Conservation (phyloP, 2,113 vertebrate genomes). For the Triplophysa siluroides region DNA sequence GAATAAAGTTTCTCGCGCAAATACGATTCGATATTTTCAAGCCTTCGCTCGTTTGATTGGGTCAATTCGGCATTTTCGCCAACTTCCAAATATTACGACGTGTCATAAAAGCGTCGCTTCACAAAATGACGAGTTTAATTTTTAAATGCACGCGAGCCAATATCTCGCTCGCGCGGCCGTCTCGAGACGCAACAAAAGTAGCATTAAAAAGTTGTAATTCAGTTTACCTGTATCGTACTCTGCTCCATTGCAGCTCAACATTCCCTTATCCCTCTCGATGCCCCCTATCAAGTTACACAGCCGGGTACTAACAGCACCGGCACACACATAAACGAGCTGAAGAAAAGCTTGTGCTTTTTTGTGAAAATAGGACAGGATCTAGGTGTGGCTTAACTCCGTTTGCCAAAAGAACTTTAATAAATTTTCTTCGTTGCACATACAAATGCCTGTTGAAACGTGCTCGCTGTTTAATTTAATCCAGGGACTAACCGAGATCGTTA, state of each 20-base stretch:
- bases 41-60: constrained; percentile 59
- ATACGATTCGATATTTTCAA: constrained; percentile 70
- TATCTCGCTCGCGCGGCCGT: background rate
- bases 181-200: constrained; percentile 54
- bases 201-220: constrained; percentile 59
- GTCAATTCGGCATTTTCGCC: constrained; percentile 69
- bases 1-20: constrained; percentile 66
- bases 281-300: constrained; percentile 80
- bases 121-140: constrained; percentile 30
- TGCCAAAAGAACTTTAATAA: constrained; percentile 58
- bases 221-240: constrained; percentile 81
- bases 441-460: constrained; percentile 23
- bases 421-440: constrained; percentile 1
- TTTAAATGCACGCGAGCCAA: background rate
- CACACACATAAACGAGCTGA: constrained; percentile 73
- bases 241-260: constrained; percentile 82
- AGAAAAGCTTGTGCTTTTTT: constrained; percentile 53
- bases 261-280: constrained; percentile 72
- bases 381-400: constrained; percentile 75
- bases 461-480: background rate
- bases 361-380: constrained; percentile 70
- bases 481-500: background rate
- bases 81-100: constrained; percentile 46
- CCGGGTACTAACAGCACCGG: constrained; percentile 74
- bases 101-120: background rate